Conservation (phyloP, 2,888 invertebrate species). For the Mallateleia sp. region DNA sequence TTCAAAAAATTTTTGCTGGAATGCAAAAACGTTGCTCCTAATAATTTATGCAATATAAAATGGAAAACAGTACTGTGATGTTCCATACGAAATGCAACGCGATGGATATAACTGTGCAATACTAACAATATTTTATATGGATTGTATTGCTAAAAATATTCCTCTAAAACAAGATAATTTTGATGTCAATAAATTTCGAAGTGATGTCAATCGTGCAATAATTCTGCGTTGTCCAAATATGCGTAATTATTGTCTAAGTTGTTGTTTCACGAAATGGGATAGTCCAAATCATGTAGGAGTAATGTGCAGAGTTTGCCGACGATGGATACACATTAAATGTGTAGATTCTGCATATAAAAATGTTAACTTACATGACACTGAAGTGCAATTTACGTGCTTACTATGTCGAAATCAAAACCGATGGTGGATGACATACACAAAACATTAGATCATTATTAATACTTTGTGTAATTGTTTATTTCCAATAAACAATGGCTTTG, state of each 20-base stretch:
- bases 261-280: too few relatives aligned
- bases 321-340: too few relatives aligned
- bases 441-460: too few relatives aligned
- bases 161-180: background rate
- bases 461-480: too few relatives aligned
- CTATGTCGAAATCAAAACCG: too few relatives aligned
- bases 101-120: constrained; percentile 12
- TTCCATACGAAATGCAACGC: background rate
- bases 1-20: background rate
- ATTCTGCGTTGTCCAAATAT: background rate
- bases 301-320: too few relatives aligned
- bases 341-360: too few relatives aligned
- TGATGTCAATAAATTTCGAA: background rate
- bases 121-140: constrained; percentile 2
- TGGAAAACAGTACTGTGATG: background rate
- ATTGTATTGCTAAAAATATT: constrained; percentile 4
- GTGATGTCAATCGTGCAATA: background rate
- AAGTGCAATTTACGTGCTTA: too few relatives aligned
- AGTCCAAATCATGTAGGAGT: too few relatives aligned
- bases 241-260: background rate
- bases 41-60: background rate
- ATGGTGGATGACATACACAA: too few relatives aligned
- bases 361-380: too few relatives aligned
- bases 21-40: background rate
- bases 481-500: too few relatives aligned